Evolutionary conservation across 2,888 invertebrate species (phyloP), one percentile per base, ranked within the genome.

Genomic region (Nezara viridula): DNA sequence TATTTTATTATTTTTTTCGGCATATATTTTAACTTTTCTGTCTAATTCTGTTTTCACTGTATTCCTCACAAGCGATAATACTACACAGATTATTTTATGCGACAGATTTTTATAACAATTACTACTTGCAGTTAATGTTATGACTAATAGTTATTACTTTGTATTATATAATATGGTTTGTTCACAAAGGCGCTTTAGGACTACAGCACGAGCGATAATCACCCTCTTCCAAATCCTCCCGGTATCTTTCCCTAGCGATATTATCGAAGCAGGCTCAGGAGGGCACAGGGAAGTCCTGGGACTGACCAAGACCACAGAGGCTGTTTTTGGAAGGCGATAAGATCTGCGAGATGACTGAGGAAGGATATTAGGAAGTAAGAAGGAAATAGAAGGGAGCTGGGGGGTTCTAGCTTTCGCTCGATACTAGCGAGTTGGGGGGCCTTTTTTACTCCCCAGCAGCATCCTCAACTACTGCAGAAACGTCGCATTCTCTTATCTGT

Each of bases 291-390:
- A 60, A 60, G 37, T 32, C 66, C 66, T 12, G 66, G 19, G 37
- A 37, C 66, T 37, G 66, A 73, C 66, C 66, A 73, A 73, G 66
- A 66, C 37, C 37, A 19, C 32, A 37, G 66, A 73, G 37, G 66
- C 32, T 73, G 66, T 73, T 32, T 19, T 7, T 14, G 66, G 81
- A 44, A n/a, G 44, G 14, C 24, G 81, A 81, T 81, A 81, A 47
- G 44, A 81, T 81, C 81, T 81, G 9, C 2, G 37, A 81, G 81
- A 81, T 81, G 81, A 81, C 81, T 40, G 81, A 81, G 81, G 81
- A 81, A 81, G 81, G 81, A 81, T 81, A 81, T 81, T 77, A 77
- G 47, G 81, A 81, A 81, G 81, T 44, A 81, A 81, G 44, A 44
- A 81, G 81, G 44, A 81, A 44, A 44, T n/a, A 44, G 81, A 81